Evolutionary conservation across 2,113 vertebrate species (phyloP).

Genomic region (Girardinichthys multiradiatus): DNA sequence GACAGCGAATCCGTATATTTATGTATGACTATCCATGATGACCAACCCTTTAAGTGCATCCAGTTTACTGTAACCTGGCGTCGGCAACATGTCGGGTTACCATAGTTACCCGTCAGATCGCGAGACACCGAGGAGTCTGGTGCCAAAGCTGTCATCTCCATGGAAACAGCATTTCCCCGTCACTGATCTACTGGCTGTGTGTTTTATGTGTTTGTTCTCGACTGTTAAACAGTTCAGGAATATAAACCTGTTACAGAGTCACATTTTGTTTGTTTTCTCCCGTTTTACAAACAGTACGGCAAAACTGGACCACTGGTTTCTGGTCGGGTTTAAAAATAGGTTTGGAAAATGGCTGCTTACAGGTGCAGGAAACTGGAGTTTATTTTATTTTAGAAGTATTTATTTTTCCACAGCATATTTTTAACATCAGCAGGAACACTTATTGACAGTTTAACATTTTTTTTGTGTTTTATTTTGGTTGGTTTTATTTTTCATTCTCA

Average conservation of each 20-base stretch:
- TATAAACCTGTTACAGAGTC: no score
- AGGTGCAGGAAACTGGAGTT: not conserved
- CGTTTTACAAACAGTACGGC: not conserved
- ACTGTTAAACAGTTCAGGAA: not conserved
- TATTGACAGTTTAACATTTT: no score
- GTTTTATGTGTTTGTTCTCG: not conserved
- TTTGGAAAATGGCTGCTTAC: not conserved
- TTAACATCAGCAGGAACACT: not conserved
- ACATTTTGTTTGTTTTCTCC: not conserved
- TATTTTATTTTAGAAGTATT: no score
- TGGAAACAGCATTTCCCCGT: slow-evolving; percentile 34
- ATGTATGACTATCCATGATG: no score
- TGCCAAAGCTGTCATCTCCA: slow-evolving; percentile 23
- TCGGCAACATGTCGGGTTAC: slow-evolving; percentile 28
- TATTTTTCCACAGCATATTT: not conserved
- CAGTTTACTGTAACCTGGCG: not conserved
- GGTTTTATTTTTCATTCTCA: not conserved
- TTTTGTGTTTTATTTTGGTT: no score
- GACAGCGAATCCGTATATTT: no score
- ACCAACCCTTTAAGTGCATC: not conserved
- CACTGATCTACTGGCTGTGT: slow-evolving; percentile 30
- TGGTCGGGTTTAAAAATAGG: not conserved
- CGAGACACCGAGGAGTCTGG: slow-evolving; percentile 9
- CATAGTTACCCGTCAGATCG: slow-evolving; percentile 41
- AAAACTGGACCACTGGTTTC: not conserved